Base-by-base conservation (phyloP, 1,140 invertebrate genomes). In the Holotrichia oblita region DNA sequence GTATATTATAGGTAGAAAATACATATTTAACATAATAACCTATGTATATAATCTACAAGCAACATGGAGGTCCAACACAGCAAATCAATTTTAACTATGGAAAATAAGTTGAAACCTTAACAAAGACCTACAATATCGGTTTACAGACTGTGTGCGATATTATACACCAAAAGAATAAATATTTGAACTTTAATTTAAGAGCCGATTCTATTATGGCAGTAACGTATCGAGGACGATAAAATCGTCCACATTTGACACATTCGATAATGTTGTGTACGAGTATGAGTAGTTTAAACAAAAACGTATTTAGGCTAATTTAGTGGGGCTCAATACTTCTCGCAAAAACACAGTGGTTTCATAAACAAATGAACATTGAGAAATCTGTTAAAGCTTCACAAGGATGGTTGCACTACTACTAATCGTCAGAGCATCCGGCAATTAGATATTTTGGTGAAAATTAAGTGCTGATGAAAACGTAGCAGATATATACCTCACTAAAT, bases 341-440 rank as follows among this genome's bases (percentile, higher is more conserved):
- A n/a, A 73, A 73, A n/a, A 20, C n/a, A 34, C 22, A 8, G 34
- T 73, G 69, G 69, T 73, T 73, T 73, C 69, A 73, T 73, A 6
- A 73, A 73, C 12, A 73, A 40, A 73, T 73, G 17, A 73, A 73
- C 69, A 73, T 73, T 73, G 22, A 73, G 24, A 73, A 73, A 73
- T 20, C 22, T n/a, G 7, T 73, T 34, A 27, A 73, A 73, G 69
- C 22, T 34, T 73, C 69, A 27, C 69, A 73, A 40, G 69, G 3
- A 73, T 73, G 69, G 69, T 34, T 73, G 17, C 8, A 73, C 24
- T 20, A 20, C 22, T 73, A 9, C 27, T 14, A 24, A 73, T 73
- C 22, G 17, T 73, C 8, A 73, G 7, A 20, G 22, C 4, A 24
- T 73, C 22, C 69, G 69, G 69, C 69, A 73, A 12, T 40, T 73